Evolutionary conservation across 2,797 vertebrate genomes (phyloP).

Genomic region (Sebastes vulpes): DNA sequence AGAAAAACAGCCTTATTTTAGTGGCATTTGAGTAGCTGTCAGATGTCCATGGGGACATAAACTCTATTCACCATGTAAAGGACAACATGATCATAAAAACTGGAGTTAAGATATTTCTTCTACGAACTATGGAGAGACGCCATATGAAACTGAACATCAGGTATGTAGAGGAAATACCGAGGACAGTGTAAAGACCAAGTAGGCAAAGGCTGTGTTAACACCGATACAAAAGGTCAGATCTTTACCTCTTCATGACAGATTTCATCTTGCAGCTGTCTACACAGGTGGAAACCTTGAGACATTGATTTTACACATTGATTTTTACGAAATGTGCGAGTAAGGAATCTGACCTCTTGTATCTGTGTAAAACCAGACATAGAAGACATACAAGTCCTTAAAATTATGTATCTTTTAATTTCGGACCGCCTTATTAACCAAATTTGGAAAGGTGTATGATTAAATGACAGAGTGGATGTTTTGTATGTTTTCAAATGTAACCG

Average conservation of each 20-base stretch:
- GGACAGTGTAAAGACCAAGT: conserved; percentile 19
- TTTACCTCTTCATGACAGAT: conserved; percentile 39
- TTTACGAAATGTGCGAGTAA: conserved; percentile 3
- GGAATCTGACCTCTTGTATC: conserved; percentile 34
- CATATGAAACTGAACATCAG: conserved; percentile 70
- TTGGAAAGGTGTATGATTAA: neutral
- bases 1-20: conserved; percentile 43
- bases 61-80: conserved; percentile 8
- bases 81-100: conserved; percentile 6
- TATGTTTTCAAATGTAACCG: conserved; percentile 44
- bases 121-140: conserved; percentile 64
- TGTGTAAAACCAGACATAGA: neutral
- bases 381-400: conserved; percentile 10
- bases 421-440: conserved; percentile 33
- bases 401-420: neutral
- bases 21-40: conserved; percentile 29
- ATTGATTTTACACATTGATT: conserved; percentile 44
- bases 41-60: neutral
- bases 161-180: conserved; percentile 50
- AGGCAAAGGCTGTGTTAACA: conserved; percentile 28
- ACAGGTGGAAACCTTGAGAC: conserved; percentile 40
- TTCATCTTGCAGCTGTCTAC: conserved; percentile 23
- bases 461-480: conserved; percentile 46
- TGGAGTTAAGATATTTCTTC: conserved; percentile 28
- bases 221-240: conserved; percentile 45